A percentile compares a stretch with the other conserved stretches of the same genome.
These are phyloP conservation scores for Aphidius ervi DNA, from an alignment of 1,140 invertebrate genomes.

Conservation along the genomic window DNA sequence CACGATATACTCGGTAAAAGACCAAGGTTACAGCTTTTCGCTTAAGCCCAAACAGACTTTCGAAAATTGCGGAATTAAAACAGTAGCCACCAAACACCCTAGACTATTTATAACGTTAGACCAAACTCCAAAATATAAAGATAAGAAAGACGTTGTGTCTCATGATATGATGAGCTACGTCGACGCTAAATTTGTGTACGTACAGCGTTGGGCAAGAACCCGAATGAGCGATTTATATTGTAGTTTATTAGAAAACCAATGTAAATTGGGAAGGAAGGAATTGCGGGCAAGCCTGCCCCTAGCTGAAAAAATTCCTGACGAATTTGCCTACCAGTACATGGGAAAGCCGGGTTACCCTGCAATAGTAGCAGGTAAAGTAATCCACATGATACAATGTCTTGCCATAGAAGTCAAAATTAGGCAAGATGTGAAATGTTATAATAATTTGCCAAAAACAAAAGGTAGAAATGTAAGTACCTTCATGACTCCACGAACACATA, in stretches of 20 bases:
- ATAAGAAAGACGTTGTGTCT: not conserved
- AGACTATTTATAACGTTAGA: not conserved
- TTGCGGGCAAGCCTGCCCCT: constrained; percentile 7
- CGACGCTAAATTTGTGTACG: constrained; percentile 22
- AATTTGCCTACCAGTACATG: constrained; percentile 25
- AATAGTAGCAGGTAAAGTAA: constrained; percentile 15
- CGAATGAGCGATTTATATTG: constrained; percentile 12
- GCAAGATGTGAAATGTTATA: constrained; percentile 22
- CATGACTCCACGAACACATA: no score
- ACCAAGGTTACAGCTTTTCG: no score
- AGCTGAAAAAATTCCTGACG: constrained; percentile 15
- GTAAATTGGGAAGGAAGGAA: constrained; percentile 11
- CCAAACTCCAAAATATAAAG: no score
- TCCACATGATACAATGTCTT: constrained; percentile 24
- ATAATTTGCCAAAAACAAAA: constrained; percentile 19
- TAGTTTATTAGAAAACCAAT: not conserved
- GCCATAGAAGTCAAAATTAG: constrained; percentile 12
- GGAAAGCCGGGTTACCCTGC: constrained; percentile 25
- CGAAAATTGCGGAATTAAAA: no score
- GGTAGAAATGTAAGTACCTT: no score
- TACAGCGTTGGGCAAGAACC: constrained; percentile 9
- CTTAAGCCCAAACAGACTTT: no score
- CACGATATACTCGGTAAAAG: no score
- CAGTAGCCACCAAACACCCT: not conserved
- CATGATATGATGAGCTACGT: constrained; percentile 16